Evolutionary conservation across 2,797 vertebrate genomes (phyloP), one percentile per base, ranked within the genome.

Genomic region (Phrynocephalus vlangalii): DNA sequence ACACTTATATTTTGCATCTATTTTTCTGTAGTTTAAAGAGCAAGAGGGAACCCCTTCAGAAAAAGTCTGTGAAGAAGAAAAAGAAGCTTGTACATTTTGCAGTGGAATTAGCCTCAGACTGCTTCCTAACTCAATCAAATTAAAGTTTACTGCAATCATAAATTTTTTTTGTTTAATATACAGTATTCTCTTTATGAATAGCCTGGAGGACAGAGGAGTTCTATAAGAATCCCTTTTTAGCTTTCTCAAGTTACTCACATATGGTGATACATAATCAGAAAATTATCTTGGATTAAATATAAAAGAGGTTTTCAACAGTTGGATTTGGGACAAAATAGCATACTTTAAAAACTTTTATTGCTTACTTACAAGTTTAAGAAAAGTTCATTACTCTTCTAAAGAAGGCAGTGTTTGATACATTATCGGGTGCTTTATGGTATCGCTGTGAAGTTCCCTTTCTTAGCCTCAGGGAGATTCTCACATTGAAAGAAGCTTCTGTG

Each of bases 211-310:
- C 30, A 94, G 76, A 92, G 33, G 91, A 87, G 88, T 75, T 68
- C 66, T 71, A 83, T 78, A 93, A 92, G 87, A 86, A 94, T 91
- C 63, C 16, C 78, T 93, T 92, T 93, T 86, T 94, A 91, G 26
- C 82, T 92, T 92, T 94, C 95, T 95, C 93, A 89, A 80, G 87
- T 96, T 94, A 94, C 95, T 82, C 90, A 86, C 89, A 91, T 90
- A 94, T 92, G 90, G 86, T 83, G 85, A 91, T 89, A 87, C 8
- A 4, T 91, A 95, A 93, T 91, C 87, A 89, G 85, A 91, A 94
- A 95, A 95, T 95, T 93, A 95, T 92, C 92, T 91, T 91, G 70
- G 71, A 94, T 94, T 94, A 91, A 92, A 88, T 93, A 91, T 68
- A 91, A 92, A 93, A 93, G 78, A n/a, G 83, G 1, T 83, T 94